Evolutionary conservation across 2,797 vertebrate genomes (phyloP), one percentile per base, ranked within the genome.

Genomic region (Protonibea diacanthus): DNA sequence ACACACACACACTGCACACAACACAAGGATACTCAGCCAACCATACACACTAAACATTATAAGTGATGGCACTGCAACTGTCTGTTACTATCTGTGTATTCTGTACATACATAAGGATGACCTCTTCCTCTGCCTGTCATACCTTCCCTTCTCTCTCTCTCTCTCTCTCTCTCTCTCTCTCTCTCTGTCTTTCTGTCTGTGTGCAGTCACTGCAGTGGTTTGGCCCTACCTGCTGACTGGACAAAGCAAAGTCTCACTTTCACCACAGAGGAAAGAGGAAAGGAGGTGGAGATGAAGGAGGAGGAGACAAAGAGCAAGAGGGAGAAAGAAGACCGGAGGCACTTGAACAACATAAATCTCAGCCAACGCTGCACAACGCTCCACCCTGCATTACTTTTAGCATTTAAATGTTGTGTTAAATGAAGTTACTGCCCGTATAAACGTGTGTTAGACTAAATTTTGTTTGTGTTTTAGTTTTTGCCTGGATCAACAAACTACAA

Each of bases 181-280:
- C 74, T 63, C 29, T 66, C 68, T 47, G 48, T 75, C 64, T 72
- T 40, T 63, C 80, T 58, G 71, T 63, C 58, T 66, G 57, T 82
- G 63, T 82, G 74, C 76, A 61, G 63, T 62, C 74, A 90, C 93
- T 92, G 94, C 93, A 93, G 92, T 93, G 86, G 83, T 81, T 73
- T 18, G 76, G 70, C 80, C 76, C 83, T 87, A 89, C 83, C 88
- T 95, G 94, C 95, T 95, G 94, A 95, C 94, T 88, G 89, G 78
- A 92, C 94, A 94, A 86, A 94, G 91, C 64, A 76, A 92, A 92
- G 80, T 92, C 90, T 89, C 87, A 79, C 86, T 84, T 86, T 83
- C 81, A 80, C 76, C 66, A 85, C 77, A 56, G 76, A 76, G 80
- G 73, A 84, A 73, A 52, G 57, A 45, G 49, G 27, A 12, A 71